Percentiles rank a stretch among this genome's conserved stretches.
phyloP scores from a whole-genome alignment of 2,888 invertebrate species.

The Drosophila monieri region DNA sequence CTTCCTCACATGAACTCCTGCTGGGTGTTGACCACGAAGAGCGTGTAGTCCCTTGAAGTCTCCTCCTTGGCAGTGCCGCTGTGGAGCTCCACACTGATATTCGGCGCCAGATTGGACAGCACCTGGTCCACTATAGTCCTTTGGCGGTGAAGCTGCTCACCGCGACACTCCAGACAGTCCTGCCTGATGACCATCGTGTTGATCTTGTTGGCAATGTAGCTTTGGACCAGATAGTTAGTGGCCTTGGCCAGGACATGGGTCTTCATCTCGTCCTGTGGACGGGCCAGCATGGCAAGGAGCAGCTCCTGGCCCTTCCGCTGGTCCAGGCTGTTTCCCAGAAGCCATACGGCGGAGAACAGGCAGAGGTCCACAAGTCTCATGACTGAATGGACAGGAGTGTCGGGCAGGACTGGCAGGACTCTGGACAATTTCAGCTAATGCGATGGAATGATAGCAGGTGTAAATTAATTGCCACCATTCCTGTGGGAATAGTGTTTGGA shows the following conservation, averaged over 20 bases:
- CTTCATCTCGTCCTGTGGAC: conserved; percentile 19
- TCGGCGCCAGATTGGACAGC: conserved; percentile 42
- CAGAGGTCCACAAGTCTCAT: conserved; percentile 19
- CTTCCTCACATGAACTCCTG: conserved; percentile 64
- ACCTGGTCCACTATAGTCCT: conserved; percentile 57
- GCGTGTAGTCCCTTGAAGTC: conserved; percentile 67
- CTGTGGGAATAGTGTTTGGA: neutral
- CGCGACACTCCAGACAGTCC: conserved; percentile 42
- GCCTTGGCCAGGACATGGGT: conserved; percentile 38
- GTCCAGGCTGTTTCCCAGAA: neutral
- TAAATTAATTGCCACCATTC: conserved; percentile 19
- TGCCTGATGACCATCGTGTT: conserved; percentile 66
- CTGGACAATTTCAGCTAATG: neutral
- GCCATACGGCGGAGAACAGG: conserved; percentile 1
- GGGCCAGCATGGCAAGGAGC: neutral
- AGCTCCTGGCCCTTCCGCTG: neutral
- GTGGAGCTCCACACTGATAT: conserved; percentile 59
- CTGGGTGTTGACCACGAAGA: conserved; percentile 69
- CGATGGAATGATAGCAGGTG: neutral
- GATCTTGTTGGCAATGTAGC: conserved; percentile 63
- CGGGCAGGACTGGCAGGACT: neutral
- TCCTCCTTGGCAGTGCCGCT: conserved; percentile 36
- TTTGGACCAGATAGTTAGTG: conserved; percentile 48
- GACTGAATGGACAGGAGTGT: conserved; percentile 7
- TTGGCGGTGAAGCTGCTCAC: conserved; percentile 43